phyloP scores from a whole-genome alignment of 2,888 invertebrate genomes.

The Anorthoa munda region DNA sequence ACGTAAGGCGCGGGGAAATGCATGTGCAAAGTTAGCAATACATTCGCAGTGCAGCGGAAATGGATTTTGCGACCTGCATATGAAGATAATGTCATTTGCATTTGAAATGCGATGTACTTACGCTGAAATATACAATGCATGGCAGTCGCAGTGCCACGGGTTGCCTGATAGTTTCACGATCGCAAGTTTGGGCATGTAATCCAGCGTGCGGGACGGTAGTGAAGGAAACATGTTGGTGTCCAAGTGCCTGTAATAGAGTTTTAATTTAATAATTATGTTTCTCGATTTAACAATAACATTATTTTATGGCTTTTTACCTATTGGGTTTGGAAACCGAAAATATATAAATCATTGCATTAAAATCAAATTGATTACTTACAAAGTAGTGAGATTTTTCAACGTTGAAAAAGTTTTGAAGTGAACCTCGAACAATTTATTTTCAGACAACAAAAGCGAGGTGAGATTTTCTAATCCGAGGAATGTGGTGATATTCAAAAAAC shows the following conservation, averaged over 20 bases:
- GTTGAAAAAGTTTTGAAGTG: constrained; percentile 92
- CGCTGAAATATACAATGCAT: constrained; percentile 93
- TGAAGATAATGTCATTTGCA: constrained; percentile 58
- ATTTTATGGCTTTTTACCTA: neutral
- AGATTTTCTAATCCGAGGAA: constrained; percentile 92
- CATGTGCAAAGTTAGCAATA: constrained; percentile 49
- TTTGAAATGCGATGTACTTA: constrained; percentile 81
- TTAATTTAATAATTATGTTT: constrained; percentile 2
- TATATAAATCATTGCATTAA: neutral
- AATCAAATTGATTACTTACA: constrained; percentile 90
- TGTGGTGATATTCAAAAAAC: constrained; percentile 91
- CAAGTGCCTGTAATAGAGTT: constrained; percentile 91
- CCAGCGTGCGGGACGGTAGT: constrained; percentile 92
- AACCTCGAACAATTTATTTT: constrained; percentile 92
- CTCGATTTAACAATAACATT: neutral
- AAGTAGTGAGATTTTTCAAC: constrained; percentile 92
- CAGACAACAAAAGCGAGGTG: constrained; percentile 93
- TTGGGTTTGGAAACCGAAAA: neutral
- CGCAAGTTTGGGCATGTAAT: constrained; percentile 91
- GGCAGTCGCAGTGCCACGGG: constrained; percentile 96
- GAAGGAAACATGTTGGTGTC: constrained; percentile 94
- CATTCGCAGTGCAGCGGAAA: constrained; percentile 48
- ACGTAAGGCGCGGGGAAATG: constrained; percentile 28
- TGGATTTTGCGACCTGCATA: constrained; percentile 51
- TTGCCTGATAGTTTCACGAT: constrained; percentile 94